These are phyloP conservation scores for Temnothorax rugatulus DNA, from an alignment of 2,888 invertebrate species.

Conservation along the genomic window DNA sequence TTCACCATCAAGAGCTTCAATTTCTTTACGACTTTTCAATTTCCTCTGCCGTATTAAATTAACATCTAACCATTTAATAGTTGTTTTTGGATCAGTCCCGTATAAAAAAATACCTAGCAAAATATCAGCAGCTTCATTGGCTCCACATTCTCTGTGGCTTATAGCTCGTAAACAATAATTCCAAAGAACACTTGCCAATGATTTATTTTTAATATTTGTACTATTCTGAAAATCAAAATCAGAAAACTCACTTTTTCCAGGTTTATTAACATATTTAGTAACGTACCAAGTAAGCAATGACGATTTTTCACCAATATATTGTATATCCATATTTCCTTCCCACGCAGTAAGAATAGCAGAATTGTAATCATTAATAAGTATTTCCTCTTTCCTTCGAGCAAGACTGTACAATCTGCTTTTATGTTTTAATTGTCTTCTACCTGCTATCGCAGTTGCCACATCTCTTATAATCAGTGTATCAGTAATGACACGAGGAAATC, in stretches of 20 bases:
- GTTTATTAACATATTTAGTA: not conserved
- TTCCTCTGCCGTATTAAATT: not conserved
- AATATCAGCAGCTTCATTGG: constrained; percentile 80
- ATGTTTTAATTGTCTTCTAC: too few relatives aligned
- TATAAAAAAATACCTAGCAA: constrained; percentile 72
- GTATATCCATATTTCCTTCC: too few relatives aligned
- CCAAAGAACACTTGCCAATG: not conserved
- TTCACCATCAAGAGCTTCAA: not conserved
- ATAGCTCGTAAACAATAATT: constrained; percentile 59
- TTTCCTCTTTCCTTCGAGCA: too few relatives aligned
- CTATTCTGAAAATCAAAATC: not conserved
- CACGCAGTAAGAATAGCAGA: too few relatives aligned
- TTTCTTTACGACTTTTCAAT: not conserved
- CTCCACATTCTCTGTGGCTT: constrained; percentile 77
- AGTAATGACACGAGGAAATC: too few relatives aligned
- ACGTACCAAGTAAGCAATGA: not conserved
- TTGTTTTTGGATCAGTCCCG: not conserved
- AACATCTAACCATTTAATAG: constrained; percentile 64
- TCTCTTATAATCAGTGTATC: too few relatives aligned
- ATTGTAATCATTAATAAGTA: too few relatives aligned
- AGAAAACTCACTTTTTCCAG: not conserved
- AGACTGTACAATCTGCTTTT: too few relatives aligned
- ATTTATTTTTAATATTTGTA: not conserved
- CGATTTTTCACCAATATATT: not conserved
- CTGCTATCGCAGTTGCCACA: too few relatives aligned